Evolutionary conservation across 2,888 invertebrate species (phyloP).

Genomic region (Ariolimax columbianus): DNA sequence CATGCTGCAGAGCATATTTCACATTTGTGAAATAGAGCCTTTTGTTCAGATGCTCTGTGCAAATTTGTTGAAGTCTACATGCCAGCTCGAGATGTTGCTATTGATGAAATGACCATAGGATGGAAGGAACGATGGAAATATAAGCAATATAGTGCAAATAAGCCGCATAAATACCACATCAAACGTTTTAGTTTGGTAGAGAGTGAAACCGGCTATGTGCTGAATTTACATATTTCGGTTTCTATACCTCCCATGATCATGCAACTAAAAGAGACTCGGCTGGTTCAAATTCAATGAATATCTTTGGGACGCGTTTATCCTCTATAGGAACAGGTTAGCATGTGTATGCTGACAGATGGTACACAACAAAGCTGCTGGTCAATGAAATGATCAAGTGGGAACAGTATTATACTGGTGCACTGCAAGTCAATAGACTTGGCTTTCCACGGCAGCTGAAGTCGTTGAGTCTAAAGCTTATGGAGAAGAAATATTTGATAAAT

Average conservation of each 20-base stretch:
- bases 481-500: no score
- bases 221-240: constrained; percentile 1
- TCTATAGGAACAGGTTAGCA: neutral
- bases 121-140: neutral
- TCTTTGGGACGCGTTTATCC: neutral
- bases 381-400: neutral
- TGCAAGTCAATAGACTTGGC: neutral
- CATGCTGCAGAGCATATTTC: neutral
- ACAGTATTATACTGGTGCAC: neutral
- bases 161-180: constrained; percentile 17
- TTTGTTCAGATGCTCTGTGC: no score
- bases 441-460: constrained; percentile 2
- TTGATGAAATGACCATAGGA: constrained; percentile 19
- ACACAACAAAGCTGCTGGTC: neutral
- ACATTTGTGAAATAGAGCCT: neutral
- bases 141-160: constrained; percentile 5
- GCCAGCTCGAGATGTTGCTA: neutral
- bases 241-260: neutral
- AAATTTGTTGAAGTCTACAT: neutral
- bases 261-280: neutral
- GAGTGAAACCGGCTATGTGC: neutral
- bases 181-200: constrained; percentile 17
- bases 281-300: neutral
- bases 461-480: neutral
- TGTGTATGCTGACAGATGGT: constrained; percentile 14